phyloP scores from a whole-genome alignment of 2,888 invertebrate species.

The Eupithecia exiguata region DNA sequence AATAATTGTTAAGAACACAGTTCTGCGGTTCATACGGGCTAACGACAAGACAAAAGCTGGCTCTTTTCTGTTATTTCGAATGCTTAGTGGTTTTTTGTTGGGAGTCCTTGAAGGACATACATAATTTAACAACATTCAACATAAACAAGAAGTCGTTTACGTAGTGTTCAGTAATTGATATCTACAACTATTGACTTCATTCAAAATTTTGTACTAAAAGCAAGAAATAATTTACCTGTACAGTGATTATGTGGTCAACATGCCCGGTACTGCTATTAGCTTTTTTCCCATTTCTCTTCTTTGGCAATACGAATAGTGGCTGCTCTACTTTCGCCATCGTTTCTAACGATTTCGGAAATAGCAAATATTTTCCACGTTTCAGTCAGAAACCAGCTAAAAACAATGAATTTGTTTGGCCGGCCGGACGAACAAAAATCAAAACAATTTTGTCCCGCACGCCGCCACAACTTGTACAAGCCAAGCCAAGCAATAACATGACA shows the following conservation, averaged over 20 bases:
- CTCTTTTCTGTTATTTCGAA: no score
- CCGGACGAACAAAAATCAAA: background rate
- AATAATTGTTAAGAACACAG: background rate
- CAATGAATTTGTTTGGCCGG: background rate
- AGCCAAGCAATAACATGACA: no score
- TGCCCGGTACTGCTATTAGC: slow-evolving; percentile 79
- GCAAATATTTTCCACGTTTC: slow-evolving; percentile 20
- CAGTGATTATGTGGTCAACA: slow-evolving; percentile 86
- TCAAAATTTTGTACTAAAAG: background rate
- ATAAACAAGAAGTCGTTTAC: background rate
- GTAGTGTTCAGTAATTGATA: background rate
- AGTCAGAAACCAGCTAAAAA: slow-evolving; percentile 24
- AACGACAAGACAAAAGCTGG: background rate
- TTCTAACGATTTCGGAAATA: background rate
- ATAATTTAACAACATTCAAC: background rate
- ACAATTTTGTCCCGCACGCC: background rate
- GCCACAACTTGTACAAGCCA: no score
- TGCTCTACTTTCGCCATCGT: slow-evolving; percentile 76
- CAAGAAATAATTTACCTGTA: slow-evolving; percentile 72
- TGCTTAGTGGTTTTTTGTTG: no score
- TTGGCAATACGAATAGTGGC: slow-evolving; percentile 84
- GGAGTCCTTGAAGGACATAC: no score
- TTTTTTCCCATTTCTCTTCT: slow-evolving; percentile 84
- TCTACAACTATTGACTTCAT: background rate
- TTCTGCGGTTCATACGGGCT: background rate